Conservation (phyloP, 2,888 invertebrate genomes). For the Phyto melanocephala region DNA sequence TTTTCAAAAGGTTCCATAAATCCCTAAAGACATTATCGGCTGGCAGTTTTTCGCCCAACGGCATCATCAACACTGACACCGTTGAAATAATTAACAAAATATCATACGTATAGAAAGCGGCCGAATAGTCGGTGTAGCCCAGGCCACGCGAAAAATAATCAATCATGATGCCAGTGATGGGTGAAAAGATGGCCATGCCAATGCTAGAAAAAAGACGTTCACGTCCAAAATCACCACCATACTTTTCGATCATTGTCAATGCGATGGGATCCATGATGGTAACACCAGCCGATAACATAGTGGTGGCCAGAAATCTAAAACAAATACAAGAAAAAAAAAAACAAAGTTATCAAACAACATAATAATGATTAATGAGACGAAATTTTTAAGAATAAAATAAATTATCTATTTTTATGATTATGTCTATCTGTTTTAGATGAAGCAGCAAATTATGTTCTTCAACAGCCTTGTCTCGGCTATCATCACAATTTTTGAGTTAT, state of each 20-base stretch:
- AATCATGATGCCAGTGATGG: slow-evolving; percentile 88
- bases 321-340: not conserved
- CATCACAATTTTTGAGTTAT: not conserved
- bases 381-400: not conserved
- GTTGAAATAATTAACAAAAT: slow-evolving; percentile 86
- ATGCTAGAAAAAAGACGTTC: slow-evolving; percentile 89
- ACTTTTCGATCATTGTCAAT: slow-evolving; percentile 90
- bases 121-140: slow-evolving; percentile 90
- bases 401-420: not conserved
- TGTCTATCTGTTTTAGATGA: not conserved
- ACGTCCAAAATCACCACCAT: slow-evolving; percentile 89
- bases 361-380: slow-evolving; percentile 7
- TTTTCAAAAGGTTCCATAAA: slow-evolving; percentile 86
- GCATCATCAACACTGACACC: slow-evolving; percentile 87
- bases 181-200: slow-evolving; percentile 90
- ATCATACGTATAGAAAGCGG: slow-evolving; percentile 91
- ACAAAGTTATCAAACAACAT: not conserved
- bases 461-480: not conserved
- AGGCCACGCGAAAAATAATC: slow-evolving; percentile 81
- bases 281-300: slow-evolving; percentile 90
- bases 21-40: slow-evolving; percentile 88
- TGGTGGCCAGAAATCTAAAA: slow-evolving; percentile 86
- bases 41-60: slow-evolving; percentile 87
- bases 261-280: slow-evolving; percentile 94
- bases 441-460: not conserved